phyloP scores from a whole-genome alignment of 1,140 invertebrate species.

The Mamestra configurata region DNA sequence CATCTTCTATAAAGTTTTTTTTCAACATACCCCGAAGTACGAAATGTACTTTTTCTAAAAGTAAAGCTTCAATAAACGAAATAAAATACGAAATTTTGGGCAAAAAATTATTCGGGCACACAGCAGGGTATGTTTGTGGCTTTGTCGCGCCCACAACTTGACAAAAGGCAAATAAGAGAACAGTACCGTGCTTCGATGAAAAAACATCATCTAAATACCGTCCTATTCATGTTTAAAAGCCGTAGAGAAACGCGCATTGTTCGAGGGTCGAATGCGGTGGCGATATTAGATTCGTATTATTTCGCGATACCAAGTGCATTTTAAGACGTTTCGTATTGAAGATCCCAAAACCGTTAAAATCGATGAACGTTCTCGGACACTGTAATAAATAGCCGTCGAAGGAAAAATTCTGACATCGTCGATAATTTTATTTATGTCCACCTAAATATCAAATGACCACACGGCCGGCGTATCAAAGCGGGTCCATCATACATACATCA shows the following conservation, averaged over 20 bases:
- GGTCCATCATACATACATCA: slow-evolving; percentile 50
- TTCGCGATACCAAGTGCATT: slow-evolving; percentile 55
- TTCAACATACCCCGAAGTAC: slow-evolving; percentile 51
- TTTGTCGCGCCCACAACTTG: slow-evolving; percentile 85
- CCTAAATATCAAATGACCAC: slow-evolving; percentile 55
- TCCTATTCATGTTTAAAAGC: slow-evolving; percentile 86
- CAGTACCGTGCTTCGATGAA: slow-evolving; percentile 73
- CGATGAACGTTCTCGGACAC: slow-evolving; percentile 49
- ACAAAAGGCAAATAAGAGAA: slow-evolving; percentile 87
- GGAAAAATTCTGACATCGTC: slow-evolving; percentile 53
- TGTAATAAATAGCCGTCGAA: slow-evolving; percentile 50
- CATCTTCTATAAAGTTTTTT: too few species aligned
- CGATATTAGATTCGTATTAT: slow-evolving; percentile 86
- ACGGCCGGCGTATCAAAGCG: slow-evolving; percentile 58
- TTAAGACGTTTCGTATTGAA: slow-evolving; percentile 47
- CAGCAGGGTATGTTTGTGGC: slow-evolving; percentile 86
- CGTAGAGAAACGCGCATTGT: slow-evolving; percentile 83
- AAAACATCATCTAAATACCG: slow-evolving; percentile 86
- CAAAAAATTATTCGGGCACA: slow-evolving; percentile 81
- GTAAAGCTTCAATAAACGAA: slow-evolving; percentile 78
- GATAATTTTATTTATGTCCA: slow-evolving; percentile 63
- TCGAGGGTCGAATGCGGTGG: slow-evolving; percentile 78
- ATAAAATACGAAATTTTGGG: slow-evolving; percentile 85
- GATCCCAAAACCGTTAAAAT: slow-evolving; percentile 66
- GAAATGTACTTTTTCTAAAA: slow-evolving; percentile 68